Conservation (phyloP, 2,113 vertebrate species). For the Proterorhinus semilunaris region DNA sequence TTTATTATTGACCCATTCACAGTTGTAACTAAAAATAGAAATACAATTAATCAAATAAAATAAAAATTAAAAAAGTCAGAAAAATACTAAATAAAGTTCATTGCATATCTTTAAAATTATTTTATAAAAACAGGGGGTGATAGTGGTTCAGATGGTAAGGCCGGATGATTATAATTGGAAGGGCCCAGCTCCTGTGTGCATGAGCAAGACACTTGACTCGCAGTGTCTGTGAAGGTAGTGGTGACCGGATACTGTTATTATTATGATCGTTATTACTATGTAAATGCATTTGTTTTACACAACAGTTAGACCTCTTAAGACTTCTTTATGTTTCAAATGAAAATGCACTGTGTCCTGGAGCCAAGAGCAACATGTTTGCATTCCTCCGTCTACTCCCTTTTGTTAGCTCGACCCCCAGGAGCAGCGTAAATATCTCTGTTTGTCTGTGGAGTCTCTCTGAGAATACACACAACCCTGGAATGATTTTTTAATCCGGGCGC, state of each 20-base stretch:
- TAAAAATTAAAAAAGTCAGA: no score
- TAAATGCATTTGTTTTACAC: background rate
- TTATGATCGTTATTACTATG: background rate
- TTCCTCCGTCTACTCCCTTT: constrained; percentile 70
- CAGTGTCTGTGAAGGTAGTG: no score
- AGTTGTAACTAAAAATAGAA: no score
- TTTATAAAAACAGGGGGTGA: no score
- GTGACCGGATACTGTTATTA: no score
- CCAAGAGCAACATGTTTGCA: constrained; percentile 79
- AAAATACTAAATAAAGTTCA: no score
- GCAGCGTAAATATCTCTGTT: constrained; percentile 77
- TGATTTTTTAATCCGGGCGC: constrained; percentile 65
- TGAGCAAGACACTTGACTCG: no score
- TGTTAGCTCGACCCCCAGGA: constrained; percentile 74
- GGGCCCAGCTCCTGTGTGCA: no score
- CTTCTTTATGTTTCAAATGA: constrained; percentile 35
- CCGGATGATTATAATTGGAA: background rate
- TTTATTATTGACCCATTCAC: no score
- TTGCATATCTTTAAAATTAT: no score
- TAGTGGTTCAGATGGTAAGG: no score
- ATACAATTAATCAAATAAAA: no score
- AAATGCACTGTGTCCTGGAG: constrained; percentile 53
- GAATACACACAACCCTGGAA: constrained; percentile 80
- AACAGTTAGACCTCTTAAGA: constrained; percentile 1
- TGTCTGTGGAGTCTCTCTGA: constrained; percentile 74